Evolutionary conservation across 1,140 invertebrate species (phyloP).

Genomic region (Trachelipus rathkii): DNA sequence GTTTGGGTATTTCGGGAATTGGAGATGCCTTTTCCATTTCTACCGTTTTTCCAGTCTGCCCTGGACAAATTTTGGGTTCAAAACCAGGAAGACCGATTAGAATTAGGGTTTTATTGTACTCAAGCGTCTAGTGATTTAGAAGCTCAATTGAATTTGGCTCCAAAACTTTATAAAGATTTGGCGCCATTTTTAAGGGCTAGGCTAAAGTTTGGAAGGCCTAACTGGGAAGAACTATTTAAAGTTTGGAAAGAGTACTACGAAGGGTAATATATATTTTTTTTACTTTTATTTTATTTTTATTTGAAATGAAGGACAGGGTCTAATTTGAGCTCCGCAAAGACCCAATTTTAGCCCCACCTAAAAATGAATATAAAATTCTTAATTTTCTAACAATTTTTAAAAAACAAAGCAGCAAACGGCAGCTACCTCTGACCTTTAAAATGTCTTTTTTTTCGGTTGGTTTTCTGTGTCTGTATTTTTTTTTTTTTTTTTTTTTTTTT

Average conservation of each 20-base stretch:
- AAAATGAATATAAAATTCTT: too few relatives aligned
- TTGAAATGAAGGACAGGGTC: too few relatives aligned
- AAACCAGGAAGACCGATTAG: slow-evolving; percentile 7
- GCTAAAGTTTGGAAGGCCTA: neutral
- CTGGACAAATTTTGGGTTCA: neutral
- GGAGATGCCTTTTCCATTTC: neutral
- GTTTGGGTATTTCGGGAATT: slow-evolving; percentile 3
- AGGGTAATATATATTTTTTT: neutral
- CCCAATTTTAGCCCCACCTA: too few relatives aligned
- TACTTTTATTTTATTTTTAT: too few relatives aligned
- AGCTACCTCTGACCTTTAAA: too few relatives aligned
- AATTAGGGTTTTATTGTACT: neutral
- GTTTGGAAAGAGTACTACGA: neutral
- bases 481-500: too few relatives aligned
- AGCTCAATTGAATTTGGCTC: neutral
- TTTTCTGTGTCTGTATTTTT: too few relatives aligned
- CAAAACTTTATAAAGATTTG: neutral
- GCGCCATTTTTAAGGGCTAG: neutral
- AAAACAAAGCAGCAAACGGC: too few relatives aligned
- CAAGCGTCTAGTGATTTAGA: neutral
- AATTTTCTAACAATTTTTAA: too few relatives aligned
- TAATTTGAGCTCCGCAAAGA: too few relatives aligned
- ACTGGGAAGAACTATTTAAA: neutral
- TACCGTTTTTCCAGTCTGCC: neutral
- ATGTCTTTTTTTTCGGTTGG: too few relatives aligned